A percentile compares a stretch with the other conserved stretches of the same genome.
Evolutionary conservation across 2,113 vertebrate species (phyloP).

Genomic region (Glaucidium brasilianum): DNA sequence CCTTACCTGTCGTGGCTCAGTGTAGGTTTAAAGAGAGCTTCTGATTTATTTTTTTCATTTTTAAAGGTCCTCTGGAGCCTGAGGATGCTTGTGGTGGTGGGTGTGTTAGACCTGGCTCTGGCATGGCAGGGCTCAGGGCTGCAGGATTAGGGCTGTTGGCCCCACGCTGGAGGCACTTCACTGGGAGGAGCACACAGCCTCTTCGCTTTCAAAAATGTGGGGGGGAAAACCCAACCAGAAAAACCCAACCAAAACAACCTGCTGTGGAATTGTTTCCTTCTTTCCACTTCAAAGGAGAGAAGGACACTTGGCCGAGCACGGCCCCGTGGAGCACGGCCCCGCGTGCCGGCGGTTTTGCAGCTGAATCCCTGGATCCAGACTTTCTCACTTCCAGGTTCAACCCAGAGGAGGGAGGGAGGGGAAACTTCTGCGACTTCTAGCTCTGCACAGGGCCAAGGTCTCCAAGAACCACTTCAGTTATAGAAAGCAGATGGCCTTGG

Average conservation of each 20-base stretch:
- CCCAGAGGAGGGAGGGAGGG: background rate
- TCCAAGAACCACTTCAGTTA: background rate
- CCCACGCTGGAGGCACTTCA: background rate
- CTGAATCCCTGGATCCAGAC: background rate
- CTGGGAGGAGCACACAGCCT: background rate
- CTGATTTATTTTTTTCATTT: background rate
- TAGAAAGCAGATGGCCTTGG: background rate
- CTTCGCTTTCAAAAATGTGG: rapidly evolving
- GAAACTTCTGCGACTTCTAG: background rate
- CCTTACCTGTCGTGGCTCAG: background rate
- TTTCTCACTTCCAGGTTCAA: background rate
- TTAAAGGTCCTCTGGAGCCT: background rate
- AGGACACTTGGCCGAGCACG: background rate
- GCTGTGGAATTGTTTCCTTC: background rate
- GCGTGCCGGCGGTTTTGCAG: background rate
- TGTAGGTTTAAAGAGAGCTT: background rate
- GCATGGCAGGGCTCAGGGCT: background rate
- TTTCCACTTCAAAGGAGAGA: background rate
- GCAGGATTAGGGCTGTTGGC: background rate
- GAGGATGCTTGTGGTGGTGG: background rate
- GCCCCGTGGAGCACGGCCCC: background rate
- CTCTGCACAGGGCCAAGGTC: background rate
- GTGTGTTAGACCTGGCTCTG: background rate
- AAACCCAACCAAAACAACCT: background rate
- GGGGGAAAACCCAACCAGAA: rapidly evolving